Base-by-base conservation (phyloP, 2,888 invertebrate genomes). In the Thysanoteuthis rhombus region DNA sequence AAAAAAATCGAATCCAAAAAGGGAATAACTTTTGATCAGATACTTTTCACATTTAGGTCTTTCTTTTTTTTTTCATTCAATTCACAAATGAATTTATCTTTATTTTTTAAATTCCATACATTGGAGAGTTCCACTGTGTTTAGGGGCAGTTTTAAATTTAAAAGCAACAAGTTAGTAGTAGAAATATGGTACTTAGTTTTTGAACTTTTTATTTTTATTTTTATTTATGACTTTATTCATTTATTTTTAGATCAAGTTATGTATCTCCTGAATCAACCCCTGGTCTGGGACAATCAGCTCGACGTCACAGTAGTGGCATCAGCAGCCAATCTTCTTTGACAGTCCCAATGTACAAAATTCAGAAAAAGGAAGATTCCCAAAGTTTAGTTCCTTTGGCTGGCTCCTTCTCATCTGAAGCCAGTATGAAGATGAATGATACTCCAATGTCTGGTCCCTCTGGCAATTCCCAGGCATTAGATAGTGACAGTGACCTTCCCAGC, bases 371-470 rank as follows among this genome's bases (percentile, higher is more conserved):
- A 93, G 93, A 93, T 58, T 93, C 93, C 22, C 93, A 93, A 38
- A 93, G 93, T 39, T 58, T 93, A 12, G 93, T 93, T 58, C 93
- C 93, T 93, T 58, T 93, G 58, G 93, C 93, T 25, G 93, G 93
- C 36, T 93, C 93, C 6, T 93, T 93, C 32, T 93, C 93, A 58
- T 93, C 93, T 38, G 93, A 93, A 58, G 93, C 93, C 16, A 93
- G 93, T 52, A 92, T 92, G 92, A 92, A 92, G 36, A 12, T 92
- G 92, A 58, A 36, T 38, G 93, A 58, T 47, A 58, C 45, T 25
- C 93, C 45, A 25, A 52, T 58, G 58, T 39, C 47, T 39, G 93
- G 52, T 25, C 47, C 58, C 8, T 39, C 47, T 47, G 93, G 47
- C 19, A 39, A 28, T 47, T 47, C 93, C 16, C 52, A 45, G 16